phyloP scores from a whole-genome alignment of 2,888 invertebrate species.

The Cataglyphis rosenhaueri region DNA sequence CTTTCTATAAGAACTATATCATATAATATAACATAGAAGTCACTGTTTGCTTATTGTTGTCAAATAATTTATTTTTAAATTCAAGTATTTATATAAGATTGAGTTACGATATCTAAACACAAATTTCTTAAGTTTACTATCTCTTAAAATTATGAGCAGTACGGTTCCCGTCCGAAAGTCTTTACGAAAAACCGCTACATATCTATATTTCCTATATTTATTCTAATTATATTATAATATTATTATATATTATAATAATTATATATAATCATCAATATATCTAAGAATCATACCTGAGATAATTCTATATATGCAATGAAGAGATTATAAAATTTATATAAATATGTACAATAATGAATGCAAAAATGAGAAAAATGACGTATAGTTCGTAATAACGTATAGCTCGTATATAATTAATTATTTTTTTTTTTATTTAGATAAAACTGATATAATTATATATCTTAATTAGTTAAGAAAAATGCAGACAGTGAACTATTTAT shows the following conservation, averaged over 20 bases:
- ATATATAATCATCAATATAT: constrained; percentile 20
- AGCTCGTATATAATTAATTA: not conserved
- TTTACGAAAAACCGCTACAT: constrained; percentile 38
- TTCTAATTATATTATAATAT: constrained; percentile 3
- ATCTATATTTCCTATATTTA: constrained; percentile 28
- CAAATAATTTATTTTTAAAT: not conserved
- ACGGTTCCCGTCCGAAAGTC: constrained; percentile 48
- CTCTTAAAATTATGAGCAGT: constrained; percentile 19
- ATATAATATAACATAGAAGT: not conserved
- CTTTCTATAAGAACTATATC: not conserved
- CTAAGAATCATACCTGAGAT: constrained; percentile 24
- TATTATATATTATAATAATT: not conserved
- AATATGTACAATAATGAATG: constrained; percentile 10
- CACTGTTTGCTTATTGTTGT: constrained; percentile 3
- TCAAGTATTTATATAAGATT: not conserved
- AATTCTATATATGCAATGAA: constrained; percentile 10
- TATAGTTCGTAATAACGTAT: not conserved
- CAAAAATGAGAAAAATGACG: not conserved
- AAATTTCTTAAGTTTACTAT: not conserved
- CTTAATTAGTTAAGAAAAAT: not conserved
- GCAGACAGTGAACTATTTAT: not conserved
- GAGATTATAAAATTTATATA: constrained; percentile 14
- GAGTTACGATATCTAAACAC: not conserved
- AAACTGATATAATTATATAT: not conserved
- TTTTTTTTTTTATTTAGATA: not conserved